Evolutionary conservation across 1,140 invertebrate species (phyloP), one percentile per base, ranked within the genome.

Genomic region (Brevipalpus yothersi): DNA sequence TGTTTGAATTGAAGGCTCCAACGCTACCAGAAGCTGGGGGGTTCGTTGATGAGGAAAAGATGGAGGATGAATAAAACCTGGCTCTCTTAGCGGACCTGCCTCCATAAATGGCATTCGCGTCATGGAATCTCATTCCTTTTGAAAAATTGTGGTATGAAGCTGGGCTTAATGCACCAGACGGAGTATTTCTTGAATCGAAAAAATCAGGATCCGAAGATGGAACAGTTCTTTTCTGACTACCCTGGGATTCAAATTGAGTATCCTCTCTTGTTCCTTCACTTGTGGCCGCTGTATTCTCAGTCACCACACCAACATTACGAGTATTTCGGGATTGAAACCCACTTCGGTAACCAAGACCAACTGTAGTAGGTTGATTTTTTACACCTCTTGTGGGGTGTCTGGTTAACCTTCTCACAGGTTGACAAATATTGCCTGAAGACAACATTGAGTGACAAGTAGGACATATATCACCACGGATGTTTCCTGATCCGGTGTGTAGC

Each of bases 101-200:
- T 39, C 86, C 85, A 71, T 82, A 89, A 51, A 76, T 79, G 2
- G 82, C 86, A 63, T 76, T 77, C 15, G 83, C 84, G 63, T 75
- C 75, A 68, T 89, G 88, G 69, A 84, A 81, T 13, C 43, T 57
- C 7, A 11, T 17, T 4, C 23, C 41, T 42, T 17, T 23, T 10
- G 56, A 17, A 2, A 39, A 40, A 39, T 12, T 31, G 12, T 15
- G n/a, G n/a, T 40, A 19, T 21, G 31, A 11, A 31, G 23, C 39
- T n/a, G 39, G 39, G 8, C 39, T 55, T 4, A 31, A 55, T 19
- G 39, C 12, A 55, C 39, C 39, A 41, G 39, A 55, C 7, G 15
- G 1, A 39, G 23, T 15, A 13, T 39, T 55, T n/a, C 45, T 15
- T 47, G 31, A 31, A 31, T 31, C 5, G 31, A n/a, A 3, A 47